Evolutionary conservation across 2,888 invertebrate genomes (phyloP).

Genomic region (Ptilodon capucinus): DNA sequence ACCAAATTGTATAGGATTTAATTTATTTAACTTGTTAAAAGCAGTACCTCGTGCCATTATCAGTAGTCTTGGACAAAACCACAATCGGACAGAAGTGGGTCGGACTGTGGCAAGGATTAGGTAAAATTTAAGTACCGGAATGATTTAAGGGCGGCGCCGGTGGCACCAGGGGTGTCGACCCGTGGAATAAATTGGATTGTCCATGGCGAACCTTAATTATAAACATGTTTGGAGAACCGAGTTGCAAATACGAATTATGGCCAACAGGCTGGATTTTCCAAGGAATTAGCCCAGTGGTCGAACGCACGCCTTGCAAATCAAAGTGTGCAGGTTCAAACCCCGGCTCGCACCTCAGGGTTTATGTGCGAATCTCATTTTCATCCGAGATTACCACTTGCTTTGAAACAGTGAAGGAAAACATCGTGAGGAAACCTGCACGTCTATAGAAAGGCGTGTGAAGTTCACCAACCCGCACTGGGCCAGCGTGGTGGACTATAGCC

Average conservation of each 20-base stretch:
- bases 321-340: no score
- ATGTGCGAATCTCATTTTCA: no score
- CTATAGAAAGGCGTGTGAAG: no score
- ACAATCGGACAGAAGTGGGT: constrained; percentile 52
- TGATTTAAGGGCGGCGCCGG: constrained; percentile 1
- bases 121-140: constrained; percentile 34
- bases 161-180: background rate
- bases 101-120: constrained; percentile 50
- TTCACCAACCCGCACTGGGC: no score
- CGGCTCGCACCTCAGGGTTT: no score
- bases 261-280: no score
- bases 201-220: background rate
- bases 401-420: no score
- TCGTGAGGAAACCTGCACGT: no score
- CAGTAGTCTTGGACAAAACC: constrained; percentile 51
- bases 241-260: background rate
- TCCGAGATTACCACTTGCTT: no score
- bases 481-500: no score
- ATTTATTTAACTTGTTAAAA: constrained; percentile 24
- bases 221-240: background rate
- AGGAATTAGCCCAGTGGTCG: no score
- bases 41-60: constrained; percentile 44
- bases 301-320: no score
- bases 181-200: constrained; percentile 1
- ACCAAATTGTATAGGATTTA: constrained; percentile 15